Evolutionary conservation across 2,888 invertebrate species (phyloP), one percentile per base, ranked within the genome.

Genomic region (Hirtodrosophila histrioides): DNA sequence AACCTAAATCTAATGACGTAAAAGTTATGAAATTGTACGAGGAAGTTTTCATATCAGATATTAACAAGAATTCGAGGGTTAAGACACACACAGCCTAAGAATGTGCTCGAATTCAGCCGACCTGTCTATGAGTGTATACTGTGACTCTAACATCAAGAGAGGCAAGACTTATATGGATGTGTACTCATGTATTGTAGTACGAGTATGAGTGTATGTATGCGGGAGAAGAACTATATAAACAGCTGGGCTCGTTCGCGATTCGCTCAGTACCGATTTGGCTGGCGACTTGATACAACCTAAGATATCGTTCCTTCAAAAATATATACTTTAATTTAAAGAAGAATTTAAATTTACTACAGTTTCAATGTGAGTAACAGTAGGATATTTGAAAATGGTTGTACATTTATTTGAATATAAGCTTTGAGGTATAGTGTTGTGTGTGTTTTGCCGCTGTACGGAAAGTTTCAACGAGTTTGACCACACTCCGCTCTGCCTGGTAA

Each of bases 401-500:
- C 31, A 31, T 31, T 31, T 9, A 31, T 39, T 40, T 17, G 10
- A n/a, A 17, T 17, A 8, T 23, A 23, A 17, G 35, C 36, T 50
- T 35, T 3, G 3, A 24, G 9, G 9, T 33, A 35, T 36, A 7
- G 12, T 12, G 1, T 35, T 31, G 35, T 64, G 37, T 46, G 37
- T 46, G 37, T 31, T 23, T 8, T 11, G 11, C 2, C 40, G 17
- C 9, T 11, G 35, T 37, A 49, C 11, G 40, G 49, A 41, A 55
- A 44, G 54, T 50, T 46, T 24, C 48, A 54, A 64, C 43, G 54
- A 62, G 60, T 54, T 44, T 49, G 12, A 37, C 62, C 73, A 54
- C 66, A 31, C 44, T 62, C 55, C 51, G 64, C 27, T 66, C 36
- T 54, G 63, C 51, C 54, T 57, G 49, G 54, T 23, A 74, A 75